These are phyloP conservation scores for Lathronympha strigana DNA, from an alignment of 2,888 invertebrate genomes.

Conservation along the genomic window DNA sequence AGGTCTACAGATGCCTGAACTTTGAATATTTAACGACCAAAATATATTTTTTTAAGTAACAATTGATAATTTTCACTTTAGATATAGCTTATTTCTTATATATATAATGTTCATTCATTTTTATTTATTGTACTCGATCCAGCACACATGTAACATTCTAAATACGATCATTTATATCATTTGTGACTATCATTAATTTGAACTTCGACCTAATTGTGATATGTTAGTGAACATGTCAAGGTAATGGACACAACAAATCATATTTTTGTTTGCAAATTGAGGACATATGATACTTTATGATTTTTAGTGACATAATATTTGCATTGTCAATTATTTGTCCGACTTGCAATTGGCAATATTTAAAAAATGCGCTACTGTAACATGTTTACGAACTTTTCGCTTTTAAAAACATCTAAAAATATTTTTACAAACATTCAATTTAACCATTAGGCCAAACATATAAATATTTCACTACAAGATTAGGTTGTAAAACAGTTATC, in stretches of 20 bases:
- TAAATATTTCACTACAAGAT: no score
- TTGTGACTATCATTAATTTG: conserved; percentile 31
- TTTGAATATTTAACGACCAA: no score
- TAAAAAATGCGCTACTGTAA: no score
- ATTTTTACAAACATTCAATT: no score
- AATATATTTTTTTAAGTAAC: no score
- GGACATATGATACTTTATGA: background rate
- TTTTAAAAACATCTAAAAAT: conserved; percentile 1
- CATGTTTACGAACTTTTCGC: no score
- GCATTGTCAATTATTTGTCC: background rate
- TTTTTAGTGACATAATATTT: background rate
- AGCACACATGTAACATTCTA: conserved; percentile 12
- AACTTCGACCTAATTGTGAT: conserved; percentile 37
- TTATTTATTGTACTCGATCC: background rate
- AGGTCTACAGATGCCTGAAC: no score
- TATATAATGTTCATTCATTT: background rate
- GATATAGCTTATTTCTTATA: background rate
- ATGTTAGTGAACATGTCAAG: conserved; percentile 30
- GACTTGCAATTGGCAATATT: no score
- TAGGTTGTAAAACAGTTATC: no score
- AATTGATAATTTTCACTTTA: background rate
- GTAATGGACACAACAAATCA: background rate
- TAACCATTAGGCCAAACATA: no score
- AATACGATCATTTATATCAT: conserved; percentile 23
- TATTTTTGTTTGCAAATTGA: background rate